Evolutionary conservation across 2,888 invertebrate genomes (phyloP).

Genomic region (Auanema freiburgensis): DNA sequence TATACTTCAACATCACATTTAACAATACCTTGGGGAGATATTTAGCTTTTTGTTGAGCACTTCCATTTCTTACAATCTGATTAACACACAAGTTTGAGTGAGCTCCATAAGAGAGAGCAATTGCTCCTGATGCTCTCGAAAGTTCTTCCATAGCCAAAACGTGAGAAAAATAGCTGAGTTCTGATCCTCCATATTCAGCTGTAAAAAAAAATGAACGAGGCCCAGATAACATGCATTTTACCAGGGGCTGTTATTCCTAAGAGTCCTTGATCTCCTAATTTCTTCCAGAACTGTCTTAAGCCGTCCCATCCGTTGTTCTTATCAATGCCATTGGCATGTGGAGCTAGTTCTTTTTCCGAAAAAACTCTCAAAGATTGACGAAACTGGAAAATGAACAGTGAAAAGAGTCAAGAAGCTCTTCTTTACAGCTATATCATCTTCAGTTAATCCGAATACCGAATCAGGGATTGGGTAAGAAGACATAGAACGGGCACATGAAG

Average conservation of each 20-base stretch:
- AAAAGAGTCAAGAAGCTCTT: not conserved
- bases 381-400: constrained; percentile 72
- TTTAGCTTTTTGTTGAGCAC: constrained; percentile 83
- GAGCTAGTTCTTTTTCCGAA: constrained; percentile 90
- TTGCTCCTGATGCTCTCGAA: constrained; percentile 76
- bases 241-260: constrained; percentile 83
- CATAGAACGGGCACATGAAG: constrained; percentile 22
- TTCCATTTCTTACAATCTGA: constrained; percentile 92
- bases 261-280: constrained; percentile 87
- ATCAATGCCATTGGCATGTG: constrained; percentile 88
- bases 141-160: constrained; percentile 91
- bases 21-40: constrained; percentile 85
- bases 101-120: constrained; percentile 90
- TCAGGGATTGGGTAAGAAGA: constrained; percentile 82
- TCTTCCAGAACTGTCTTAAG: constrained; percentile 81
- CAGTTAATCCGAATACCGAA: constrained; percentile 79
- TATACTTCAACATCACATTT: not conserved
- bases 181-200: constrained; percentile 88
- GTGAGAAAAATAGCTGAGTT: constrained; percentile 86
- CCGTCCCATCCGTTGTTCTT: constrained; percentile 65
- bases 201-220: constrained; percentile 14
- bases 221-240: constrained; percentile 27
- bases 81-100: constrained; percentile 97
- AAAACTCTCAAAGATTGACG: constrained; percentile 85
- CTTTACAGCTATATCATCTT: constrained; percentile 82